These are phyloP conservation scores for Percina caprodes DNA, from an alignment of 2,113 vertebrate genomes.

Conservation along the genomic window DNA sequence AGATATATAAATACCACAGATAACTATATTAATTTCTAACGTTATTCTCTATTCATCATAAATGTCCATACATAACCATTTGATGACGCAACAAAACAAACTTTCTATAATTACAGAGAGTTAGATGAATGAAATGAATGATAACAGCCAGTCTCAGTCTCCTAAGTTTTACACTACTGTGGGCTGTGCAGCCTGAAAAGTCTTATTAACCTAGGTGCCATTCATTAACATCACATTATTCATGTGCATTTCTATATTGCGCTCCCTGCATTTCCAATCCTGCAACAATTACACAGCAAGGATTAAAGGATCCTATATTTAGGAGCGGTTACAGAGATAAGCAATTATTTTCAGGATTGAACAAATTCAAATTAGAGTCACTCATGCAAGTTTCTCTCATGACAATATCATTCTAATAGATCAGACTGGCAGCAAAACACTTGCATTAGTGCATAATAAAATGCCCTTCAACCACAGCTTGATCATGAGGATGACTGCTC, in stretches of 20 bases:
- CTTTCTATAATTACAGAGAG: constrained; percentile 35
- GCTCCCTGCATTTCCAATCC: constrained; percentile 60
- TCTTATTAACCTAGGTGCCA: constrained; percentile 81
- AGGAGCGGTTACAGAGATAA: constrained; percentile 63
- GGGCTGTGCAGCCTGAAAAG: constrained; percentile 56
- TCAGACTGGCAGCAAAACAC: constrained; percentile 34
- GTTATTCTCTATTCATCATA: not conserved
- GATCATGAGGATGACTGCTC: constrained; percentile 5
- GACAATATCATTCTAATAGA: constrained; percentile 32
- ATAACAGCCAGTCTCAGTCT: constrained; percentile 33
- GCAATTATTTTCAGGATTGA: constrained; percentile 66
- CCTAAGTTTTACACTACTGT: constrained; percentile 45
- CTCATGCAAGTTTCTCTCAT: constrained; percentile 29
- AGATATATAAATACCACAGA: too few species aligned
- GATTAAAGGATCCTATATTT: constrained; percentile 73
- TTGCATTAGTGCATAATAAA: constrained; percentile 20
- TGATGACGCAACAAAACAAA: constrained; percentile 31
- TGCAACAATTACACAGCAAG: constrained; percentile 70
- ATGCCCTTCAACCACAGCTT: constrained; percentile 21
- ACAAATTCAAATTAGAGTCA: constrained; percentile 64
- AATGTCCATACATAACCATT: not conserved
- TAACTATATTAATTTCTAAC: not conserved
- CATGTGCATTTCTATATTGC: constrained; percentile 64
- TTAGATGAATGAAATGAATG: constrained; percentile 27
- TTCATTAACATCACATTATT: constrained; percentile 78